A percentile compares a stretch with the other conserved stretches of the same genome.
These are phyloP conservation scores for Chrysopa pallens DNA, from an alignment of 1,140 invertebrate genomes.

Conservation along the genomic window DNA sequence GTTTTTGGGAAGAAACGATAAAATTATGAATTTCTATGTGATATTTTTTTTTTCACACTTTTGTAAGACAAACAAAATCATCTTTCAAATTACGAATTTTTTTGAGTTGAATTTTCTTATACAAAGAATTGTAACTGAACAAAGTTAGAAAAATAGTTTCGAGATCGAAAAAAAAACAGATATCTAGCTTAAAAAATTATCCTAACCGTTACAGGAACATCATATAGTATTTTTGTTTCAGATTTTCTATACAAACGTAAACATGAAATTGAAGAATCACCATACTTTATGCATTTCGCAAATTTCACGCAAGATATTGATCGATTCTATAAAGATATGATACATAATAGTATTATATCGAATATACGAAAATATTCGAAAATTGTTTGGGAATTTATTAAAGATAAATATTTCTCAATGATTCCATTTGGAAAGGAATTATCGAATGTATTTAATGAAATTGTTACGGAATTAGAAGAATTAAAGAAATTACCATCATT, in stretches of 20 bases:
- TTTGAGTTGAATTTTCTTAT: too few relatives aligned
- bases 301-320: conserved; percentile 66
- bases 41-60: neutral
- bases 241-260: conserved; percentile 64
- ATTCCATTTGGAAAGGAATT: conserved; percentile 64
- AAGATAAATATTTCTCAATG: conserved; percentile 51
- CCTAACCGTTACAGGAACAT: too few relatives aligned
- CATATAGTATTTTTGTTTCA: conserved; percentile 23
- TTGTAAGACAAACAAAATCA: neutral
- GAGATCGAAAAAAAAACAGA: too few relatives aligned
- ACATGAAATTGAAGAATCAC: conserved; percentile 57
- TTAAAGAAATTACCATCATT: conserved; percentile 49
- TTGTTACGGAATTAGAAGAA: conserved; percentile 44
- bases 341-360: conserved; percentile 46
- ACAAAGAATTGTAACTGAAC: too few relatives aligned
- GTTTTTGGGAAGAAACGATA: too few relatives aligned
- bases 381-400: conserved; percentile 44
- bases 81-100: too few relatives aligned
- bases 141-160: too few relatives aligned
- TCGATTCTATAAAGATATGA: conserved; percentile 52
- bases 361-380: conserved; percentile 58
- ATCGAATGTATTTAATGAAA: conserved; percentile 47
- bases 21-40: neutral
- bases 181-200: too few relatives aligned
- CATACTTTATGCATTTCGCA: conserved; percentile 57